A percentile compares a stretch with the other conserved stretches of the same genome.
Conservation (phyloP, 2,888 invertebrate species). For the Dicyrtomina minuta region DNA sequence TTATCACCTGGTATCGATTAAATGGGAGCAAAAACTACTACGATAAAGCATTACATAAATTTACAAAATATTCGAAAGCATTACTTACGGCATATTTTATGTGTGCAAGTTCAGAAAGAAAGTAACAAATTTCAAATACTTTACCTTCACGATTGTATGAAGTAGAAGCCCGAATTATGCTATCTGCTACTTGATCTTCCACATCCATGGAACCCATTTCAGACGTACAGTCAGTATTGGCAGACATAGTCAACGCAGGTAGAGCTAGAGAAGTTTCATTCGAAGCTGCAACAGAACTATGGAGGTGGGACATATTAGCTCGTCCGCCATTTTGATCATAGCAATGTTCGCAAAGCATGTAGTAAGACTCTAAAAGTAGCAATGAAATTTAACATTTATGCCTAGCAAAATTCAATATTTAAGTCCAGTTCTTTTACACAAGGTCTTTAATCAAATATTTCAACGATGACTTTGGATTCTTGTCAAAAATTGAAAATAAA, state of each 20-base stretch:
- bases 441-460: too few species aligned
- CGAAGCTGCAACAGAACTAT: conserved; percentile 16
- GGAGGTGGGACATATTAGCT: conserved; percentile 31
- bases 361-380: conserved; percentile 57
- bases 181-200: conserved; percentile 39
- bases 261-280: conserved; percentile 46
- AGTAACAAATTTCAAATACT: too few species aligned
- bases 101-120: too few species aligned
- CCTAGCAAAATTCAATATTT: too few species aligned
- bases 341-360: conserved; percentile 62
- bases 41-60: background rate
- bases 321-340: conserved; percentile 58
- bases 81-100: too few species aligned
- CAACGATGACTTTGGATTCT: too few species aligned
- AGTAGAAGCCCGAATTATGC: conserved; percentile 35
- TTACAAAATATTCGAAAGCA: background rate
- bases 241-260: conserved; percentile 47
- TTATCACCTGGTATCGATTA: too few species aligned
- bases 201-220: conserved; percentile 31
- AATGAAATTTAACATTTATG: conserved; percentile 10
- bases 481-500: background rate
- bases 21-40: background rate
- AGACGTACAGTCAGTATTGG: conserved; percentile 12
- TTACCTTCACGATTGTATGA: conserved; percentile 17
- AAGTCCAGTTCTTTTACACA: too few species aligned